phyloP scores from a whole-genome alignment of 2,113 vertebrate species.

The Misgurnus mizolepis region DNA sequence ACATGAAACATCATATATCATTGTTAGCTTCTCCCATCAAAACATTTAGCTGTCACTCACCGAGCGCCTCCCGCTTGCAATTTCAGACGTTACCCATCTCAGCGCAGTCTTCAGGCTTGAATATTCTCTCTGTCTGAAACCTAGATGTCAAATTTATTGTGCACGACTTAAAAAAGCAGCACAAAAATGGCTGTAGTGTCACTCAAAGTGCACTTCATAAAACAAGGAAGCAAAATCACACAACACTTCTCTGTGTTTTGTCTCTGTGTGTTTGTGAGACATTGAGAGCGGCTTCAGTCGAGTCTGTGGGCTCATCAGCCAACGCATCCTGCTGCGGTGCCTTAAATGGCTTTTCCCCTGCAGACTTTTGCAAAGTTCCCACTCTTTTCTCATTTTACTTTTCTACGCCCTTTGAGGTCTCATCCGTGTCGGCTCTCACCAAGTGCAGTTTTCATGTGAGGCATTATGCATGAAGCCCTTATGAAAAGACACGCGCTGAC shows the following conservation, averaged over 20 bases:
- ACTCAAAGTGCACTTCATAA: slow-evolving; percentile 38
- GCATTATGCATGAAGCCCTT: slow-evolving; percentile 44
- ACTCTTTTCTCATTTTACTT: slow-evolving; percentile 34
- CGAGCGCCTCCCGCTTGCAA: slow-evolving; percentile 57
- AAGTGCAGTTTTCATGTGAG: slow-evolving; percentile 37
- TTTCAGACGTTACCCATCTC: slow-evolving; percentile 52
- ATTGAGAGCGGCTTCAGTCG: slow-evolving; percentile 26
- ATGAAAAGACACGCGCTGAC: slow-evolving; percentile 49
- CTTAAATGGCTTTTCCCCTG: slow-evolving; percentile 52
- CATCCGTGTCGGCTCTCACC: slow-evolving; percentile 41
- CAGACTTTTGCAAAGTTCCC: slow-evolving; percentile 54
- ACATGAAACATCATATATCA: slow-evolving; percentile 8
- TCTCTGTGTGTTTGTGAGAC: slow-evolving; percentile 28
- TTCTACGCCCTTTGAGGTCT: slow-evolving; percentile 38
- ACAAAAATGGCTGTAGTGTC: slow-evolving; percentile 46
- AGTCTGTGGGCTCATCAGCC: slow-evolving; percentile 56
- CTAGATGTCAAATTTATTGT: slow-evolving; percentile 47
- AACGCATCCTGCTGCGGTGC: slow-evolving; percentile 31
- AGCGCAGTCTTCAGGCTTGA: slow-evolving; percentile 54
- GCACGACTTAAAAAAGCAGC: slow-evolving; percentile 26
- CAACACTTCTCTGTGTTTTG: slow-evolving; percentile 12
- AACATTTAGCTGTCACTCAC: slow-evolving; percentile 62
- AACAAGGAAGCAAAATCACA: slow-evolving; percentile 24
- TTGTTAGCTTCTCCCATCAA: slow-evolving; percentile 17
- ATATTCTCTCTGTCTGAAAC: slow-evolving; percentile 38